Percentiles rank a stretch among this genome's conserved stretches.
These are phyloP conservation scores for Amphipoea oculea DNA, from an alignment of 2,888 invertebrate genomes.

Conservation along the genomic window DNA sequence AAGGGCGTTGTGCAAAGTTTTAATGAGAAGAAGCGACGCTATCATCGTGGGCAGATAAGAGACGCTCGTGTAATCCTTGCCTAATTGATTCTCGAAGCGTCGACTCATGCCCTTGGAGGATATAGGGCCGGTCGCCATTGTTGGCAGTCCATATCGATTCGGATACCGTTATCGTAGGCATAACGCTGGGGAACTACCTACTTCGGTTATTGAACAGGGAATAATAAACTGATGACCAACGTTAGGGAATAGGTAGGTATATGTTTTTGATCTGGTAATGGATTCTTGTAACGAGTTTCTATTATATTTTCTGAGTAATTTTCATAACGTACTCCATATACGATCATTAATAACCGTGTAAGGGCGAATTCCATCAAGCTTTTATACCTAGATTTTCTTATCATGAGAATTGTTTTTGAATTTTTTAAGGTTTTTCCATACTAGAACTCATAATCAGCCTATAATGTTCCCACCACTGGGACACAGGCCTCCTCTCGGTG, in stretches of 20 bases:
- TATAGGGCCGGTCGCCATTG: slow-evolving; percentile 56
- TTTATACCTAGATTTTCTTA: no score
- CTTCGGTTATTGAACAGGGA: slow-evolving; percentile 42
- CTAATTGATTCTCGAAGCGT: slow-evolving; percentile 82
- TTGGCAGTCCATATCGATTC: slow-evolving; percentile 59
- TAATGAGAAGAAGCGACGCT: slow-evolving; percentile 80
- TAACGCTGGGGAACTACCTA: slow-evolving; percentile 48
- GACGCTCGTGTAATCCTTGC: slow-evolving; percentile 72
- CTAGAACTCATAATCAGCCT: no score
- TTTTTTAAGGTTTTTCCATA: no score
- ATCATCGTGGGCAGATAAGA: slow-evolving; percentile 75
- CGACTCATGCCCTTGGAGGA: slow-evolving; percentile 71
- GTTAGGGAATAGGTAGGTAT: slow-evolving; percentile 27
- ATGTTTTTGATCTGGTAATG: slow-evolving; percentile 31
- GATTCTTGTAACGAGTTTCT: background rate
- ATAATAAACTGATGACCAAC: slow-evolving; percentile 35
- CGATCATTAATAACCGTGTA: background rate
- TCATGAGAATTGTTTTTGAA: no score
- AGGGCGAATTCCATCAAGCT: no score
- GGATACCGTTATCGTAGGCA: slow-evolving; percentile 60
- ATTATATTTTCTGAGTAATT: background rate
- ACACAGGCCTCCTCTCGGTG: no score
- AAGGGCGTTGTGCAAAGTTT: slow-evolving; percentile 79
- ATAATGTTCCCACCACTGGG: no score
- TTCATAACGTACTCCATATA: background rate